Evolutionary conservation across 2,888 invertebrate genomes (phyloP).

Genomic region (Caenorhabditis virilis): DNA sequence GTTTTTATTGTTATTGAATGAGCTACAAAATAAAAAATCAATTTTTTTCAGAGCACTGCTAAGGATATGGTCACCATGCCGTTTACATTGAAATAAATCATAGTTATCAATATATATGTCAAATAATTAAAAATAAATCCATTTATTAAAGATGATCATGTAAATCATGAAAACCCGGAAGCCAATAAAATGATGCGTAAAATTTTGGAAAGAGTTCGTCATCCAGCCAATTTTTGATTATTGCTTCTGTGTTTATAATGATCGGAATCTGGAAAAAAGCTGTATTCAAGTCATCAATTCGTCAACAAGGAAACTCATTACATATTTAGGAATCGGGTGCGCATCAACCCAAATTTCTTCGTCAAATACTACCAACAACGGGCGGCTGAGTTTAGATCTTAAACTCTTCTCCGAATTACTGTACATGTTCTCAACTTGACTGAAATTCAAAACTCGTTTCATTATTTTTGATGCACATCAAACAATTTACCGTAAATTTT

Average conservation of each 20-base stretch:
- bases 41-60: slow-evolving; percentile 25
- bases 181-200: slow-evolving; percentile 19
- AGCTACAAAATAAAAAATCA: not conserved
- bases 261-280: slow-evolving; percentile 25
- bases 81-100: slow-evolving; percentile 10
- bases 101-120: too few species aligned
- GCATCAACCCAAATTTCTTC: slow-evolving; percentile 33
- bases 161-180: slow-evolving; percentile 20
- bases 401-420: not conserved
- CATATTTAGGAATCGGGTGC: slow-evolving; percentile 37
- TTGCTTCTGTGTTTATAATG: slow-evolving; percentile 22
- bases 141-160: too few species aligned
- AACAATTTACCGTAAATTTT: slow-evolving; percentile 5
- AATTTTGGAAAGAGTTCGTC: slow-evolving; percentile 27
- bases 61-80: slow-evolving; percentile 42
- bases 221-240: slow-evolving; percentile 14
- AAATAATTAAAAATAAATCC: too few species aligned
- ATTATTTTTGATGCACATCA: not conserved
- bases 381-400: slow-evolving; percentile 6
- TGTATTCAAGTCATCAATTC: not conserved
- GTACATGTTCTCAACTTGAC: slow-evolving; percentile 1
- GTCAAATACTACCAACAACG: slow-evolving; percentile 24
- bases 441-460: not conserved
- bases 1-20: not conserved
- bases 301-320: not conserved